Percentiles rank a stretch among this genome's conserved stretches.
Conservation (phyloP, 2,113 vertebrate species). For the Corythaixoides concolor region DNA sequence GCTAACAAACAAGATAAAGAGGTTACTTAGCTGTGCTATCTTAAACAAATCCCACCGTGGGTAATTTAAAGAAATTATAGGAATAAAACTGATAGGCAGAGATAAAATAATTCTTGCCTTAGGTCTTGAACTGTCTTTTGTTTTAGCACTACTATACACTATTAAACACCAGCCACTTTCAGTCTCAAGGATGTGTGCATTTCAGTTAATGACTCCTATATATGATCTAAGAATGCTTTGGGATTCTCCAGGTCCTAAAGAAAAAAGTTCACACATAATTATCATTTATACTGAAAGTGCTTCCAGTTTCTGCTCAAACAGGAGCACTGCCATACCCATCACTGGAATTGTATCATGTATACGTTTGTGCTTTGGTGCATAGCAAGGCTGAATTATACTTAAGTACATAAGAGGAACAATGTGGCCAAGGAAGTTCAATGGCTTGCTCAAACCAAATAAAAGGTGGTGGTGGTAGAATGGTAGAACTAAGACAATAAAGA, state of each 20-base stretch:
- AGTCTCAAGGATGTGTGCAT: background rate
- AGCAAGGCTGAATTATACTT: background rate
- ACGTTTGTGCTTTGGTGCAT: background rate
- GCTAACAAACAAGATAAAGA: background rate
- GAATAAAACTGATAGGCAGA: background rate
- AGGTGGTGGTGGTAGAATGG: background rate
- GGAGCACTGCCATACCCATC: background rate
- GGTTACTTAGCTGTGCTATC: background rate
- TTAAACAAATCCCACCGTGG: background rate
- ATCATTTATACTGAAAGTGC: background rate
- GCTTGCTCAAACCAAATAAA: background rate
- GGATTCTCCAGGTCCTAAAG: background rate
- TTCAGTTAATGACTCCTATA: background rate
- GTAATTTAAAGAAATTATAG: background rate
- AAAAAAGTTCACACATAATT: background rate
- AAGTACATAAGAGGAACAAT: background rate
- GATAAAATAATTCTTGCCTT: background rate
- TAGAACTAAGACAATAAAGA: background rate
- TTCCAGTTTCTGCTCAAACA: background rate
- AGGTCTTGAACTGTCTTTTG: background rate
- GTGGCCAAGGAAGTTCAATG: background rate
- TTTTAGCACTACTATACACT: background rate
- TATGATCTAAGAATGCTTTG: background rate
- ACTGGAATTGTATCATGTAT: background rate
- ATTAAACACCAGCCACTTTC: background rate